phyloP scores from a whole-genome alignment of 1,140 invertebrate genomes.

The Drosophila triauraria region DNA sequence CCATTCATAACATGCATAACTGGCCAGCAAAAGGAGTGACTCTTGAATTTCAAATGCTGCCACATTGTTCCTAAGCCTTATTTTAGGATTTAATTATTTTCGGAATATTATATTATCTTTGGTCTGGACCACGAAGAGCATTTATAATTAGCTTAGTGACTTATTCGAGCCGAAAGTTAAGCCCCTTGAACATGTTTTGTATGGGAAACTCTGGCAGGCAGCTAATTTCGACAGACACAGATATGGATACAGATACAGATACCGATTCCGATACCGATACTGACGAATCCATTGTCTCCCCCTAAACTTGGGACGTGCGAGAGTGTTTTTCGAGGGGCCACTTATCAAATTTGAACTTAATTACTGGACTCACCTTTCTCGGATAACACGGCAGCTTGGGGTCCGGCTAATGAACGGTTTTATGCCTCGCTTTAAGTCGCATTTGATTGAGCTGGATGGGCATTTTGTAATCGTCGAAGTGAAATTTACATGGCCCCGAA shows the following conservation, averaged over 20 bases:
- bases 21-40: too few relatives aligned
- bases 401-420: constrained; percentile 71
- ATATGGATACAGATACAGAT: constrained; percentile 18
- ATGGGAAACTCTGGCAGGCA: constrained; percentile 26
- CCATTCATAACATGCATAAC: constrained; percentile 22
- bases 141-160: constrained; percentile 3
- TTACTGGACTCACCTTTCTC: constrained; percentile 65
- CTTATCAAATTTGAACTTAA: constrained; percentile 78
- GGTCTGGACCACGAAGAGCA: neutral
- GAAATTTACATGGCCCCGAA: constrained; percentile 53
- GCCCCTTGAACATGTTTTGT: constrained; percentile 36
- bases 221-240: constrained; percentile 40
- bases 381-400: constrained; percentile 47
- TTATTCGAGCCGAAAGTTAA: constrained; percentile 26
- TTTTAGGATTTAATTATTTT: too few relatives aligned
- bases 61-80: neutral
- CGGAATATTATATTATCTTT: neutral
- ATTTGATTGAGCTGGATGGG: constrained; percentile 56
- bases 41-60: too few relatives aligned
- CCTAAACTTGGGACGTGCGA: constrained; percentile 12
- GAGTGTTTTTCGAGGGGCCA: constrained; percentile 46
- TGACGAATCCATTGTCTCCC: constrained; percentile 58
- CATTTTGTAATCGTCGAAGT: constrained; percentile 66
- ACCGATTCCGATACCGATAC: constrained; percentile 26
- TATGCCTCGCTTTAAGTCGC: constrained; percentile 70